Conservation (phyloP, 1,140 invertebrate genomes). For the Macrocentrus cingulum region DNA sequence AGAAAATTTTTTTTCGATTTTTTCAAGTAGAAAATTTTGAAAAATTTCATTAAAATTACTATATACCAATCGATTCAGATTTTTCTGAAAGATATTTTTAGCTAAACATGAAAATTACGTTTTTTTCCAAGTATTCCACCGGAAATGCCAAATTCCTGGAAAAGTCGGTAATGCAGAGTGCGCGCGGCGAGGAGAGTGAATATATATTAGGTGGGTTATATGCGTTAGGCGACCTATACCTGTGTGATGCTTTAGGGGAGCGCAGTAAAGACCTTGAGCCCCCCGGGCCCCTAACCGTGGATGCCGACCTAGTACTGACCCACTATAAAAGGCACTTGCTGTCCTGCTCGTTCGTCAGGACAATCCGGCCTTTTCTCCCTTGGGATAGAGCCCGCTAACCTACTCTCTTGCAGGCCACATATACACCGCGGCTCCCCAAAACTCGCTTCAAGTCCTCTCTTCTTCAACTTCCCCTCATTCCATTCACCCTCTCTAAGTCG, state of each 20-base stretch:
- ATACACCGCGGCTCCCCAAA: conserved; percentile 44
- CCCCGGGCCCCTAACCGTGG: conserved; percentile 38
- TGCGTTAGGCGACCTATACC: conserved; percentile 39
- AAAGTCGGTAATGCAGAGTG: not conserved
- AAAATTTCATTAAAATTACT: too few relatives aligned
- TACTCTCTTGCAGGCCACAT: conserved; percentile 48
- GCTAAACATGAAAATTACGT: too few relatives aligned
- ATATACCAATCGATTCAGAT: too few relatives aligned
- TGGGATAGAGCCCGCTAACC: conserved; percentile 51
- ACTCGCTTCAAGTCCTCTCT: conserved; percentile 26
- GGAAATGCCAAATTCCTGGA: too few relatives aligned
- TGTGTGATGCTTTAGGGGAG: conserved; percentile 40
- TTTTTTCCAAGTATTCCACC: too few relatives aligned
- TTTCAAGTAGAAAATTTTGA: too few relatives aligned
- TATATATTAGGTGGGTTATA: conserved; percentile 42
- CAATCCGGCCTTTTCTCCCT: conserved; percentile 43
- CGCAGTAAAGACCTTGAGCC: conserved; percentile 33
- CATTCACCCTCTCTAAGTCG: conserved; percentile 18
- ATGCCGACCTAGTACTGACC: conserved; percentile 52
- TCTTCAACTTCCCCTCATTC: conserved; percentile 33
- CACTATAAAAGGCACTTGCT: conserved; percentile 60
- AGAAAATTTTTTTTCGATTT: too few relatives aligned
- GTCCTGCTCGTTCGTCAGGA: conserved; percentile 47
- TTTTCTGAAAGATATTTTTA: too few relatives aligned
- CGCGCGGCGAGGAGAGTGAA: conserved; percentile 31